Percentiles rank a stretch among this genome's conserved stretches.
Evolutionary conservation across 2,113 vertebrate genomes (phyloP).

Genomic region (Lagenorhynchus albirostris): DNA sequence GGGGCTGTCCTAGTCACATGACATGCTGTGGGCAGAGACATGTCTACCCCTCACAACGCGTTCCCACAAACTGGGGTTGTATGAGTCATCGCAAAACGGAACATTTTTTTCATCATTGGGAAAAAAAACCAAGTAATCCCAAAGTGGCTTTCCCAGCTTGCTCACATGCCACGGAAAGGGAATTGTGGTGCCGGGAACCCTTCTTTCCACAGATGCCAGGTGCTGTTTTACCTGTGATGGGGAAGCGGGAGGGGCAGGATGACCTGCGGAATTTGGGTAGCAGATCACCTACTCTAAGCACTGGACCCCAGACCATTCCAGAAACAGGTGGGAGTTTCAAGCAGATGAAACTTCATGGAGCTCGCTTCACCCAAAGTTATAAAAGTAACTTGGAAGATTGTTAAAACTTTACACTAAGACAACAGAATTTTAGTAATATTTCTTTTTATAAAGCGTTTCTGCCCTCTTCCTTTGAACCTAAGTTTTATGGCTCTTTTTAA

Average conservation of each 20-base stretch:
- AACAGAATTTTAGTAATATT: neutral
- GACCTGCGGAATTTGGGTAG: too few relatives aligned
- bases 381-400: neutral
- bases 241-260: neutral
- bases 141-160: neutral
- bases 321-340: neutral
- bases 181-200: neutral
- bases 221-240: neutral
- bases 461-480: neutral
- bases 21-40: neutral
- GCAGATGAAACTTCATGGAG: neutral
- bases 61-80: neutral
- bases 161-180: neutral
- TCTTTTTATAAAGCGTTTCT: neutral
- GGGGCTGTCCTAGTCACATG: neutral
- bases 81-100: neutral
- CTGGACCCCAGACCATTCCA: neutral
- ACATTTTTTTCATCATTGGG: neutral
- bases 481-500: neutral
- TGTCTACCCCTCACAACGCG: fast-evolving
- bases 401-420: neutral
- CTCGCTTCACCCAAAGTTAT: neutral
- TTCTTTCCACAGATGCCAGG: neutral
- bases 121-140: neutral
- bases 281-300: neutral